Base-by-base conservation (phyloP, 64 coral and sea anemone genomes). In the Montipora capricornis region DNA sequence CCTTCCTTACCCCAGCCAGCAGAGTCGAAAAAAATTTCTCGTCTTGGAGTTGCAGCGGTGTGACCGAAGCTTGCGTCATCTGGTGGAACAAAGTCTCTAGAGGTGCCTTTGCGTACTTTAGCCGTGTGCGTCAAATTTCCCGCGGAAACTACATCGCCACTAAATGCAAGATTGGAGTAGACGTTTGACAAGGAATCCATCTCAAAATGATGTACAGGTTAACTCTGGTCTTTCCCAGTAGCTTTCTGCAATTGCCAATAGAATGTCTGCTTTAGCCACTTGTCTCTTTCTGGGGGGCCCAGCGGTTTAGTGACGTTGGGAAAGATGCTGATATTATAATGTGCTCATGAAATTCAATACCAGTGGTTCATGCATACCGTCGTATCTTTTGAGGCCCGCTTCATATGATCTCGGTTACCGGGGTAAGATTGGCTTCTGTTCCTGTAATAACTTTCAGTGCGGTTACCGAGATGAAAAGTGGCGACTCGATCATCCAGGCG, bases 131-230 rank as follows among this genome's bases (percentile, higher is more conserved):
- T 78, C 47, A 13, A 14, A 5, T 48, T 49, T 78, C 47, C 76
- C 0, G 17, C 46, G 9, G 76, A 78, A 20, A 46, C 45, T 49
- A 49, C 13, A 16, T 78, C 74, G 29, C 46, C 47, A 3, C 29
- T 46, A 3, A 46, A 76, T 3, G 74, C 74, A 46, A 76, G 11
- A 37, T 76, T 78, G 44, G 76, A 78, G 16, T 78, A 78, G 46
- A 47, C 46, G 0, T 47, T 47, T 3, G 19, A 47, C 47, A 49
- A 13, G 4, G 76, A 78, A 0, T 46, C 47, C 76, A 78, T 50
- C 15, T 78, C 76, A 78, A 78, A 78, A 49, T 78, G 76, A 78
- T 78, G 49, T 1, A 78, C 76, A 78, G 49, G 76, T n/a, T 78
- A 49, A 11, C 76, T 78, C 13, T 49, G 45, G 46, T 78, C 76